Conservation (phyloP, 2,113 vertebrate species). For the Notothenia coriiceps region DNA sequence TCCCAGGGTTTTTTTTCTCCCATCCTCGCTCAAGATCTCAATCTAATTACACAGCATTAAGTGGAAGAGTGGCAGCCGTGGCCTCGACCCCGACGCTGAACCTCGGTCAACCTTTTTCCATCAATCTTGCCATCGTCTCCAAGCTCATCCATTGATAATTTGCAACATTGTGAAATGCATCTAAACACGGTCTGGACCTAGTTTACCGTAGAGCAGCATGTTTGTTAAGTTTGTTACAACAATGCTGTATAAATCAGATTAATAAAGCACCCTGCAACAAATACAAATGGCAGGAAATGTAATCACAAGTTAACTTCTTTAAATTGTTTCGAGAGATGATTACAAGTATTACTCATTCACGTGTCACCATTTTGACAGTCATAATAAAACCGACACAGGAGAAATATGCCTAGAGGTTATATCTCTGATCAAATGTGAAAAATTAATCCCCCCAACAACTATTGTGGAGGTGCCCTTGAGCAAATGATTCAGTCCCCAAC, state of each 20-base stretch:
- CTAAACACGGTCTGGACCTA: conserved; percentile 59
- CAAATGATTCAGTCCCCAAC: conserved; percentile 33
- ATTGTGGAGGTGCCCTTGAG: conserved; percentile 54
- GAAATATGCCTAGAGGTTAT: conserved; percentile 43
- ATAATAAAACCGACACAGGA: conserved; percentile 10
- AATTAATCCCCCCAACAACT: conserved; percentile 45
- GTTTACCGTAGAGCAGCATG: conserved; percentile 48
- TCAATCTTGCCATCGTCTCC: conserved; percentile 80
- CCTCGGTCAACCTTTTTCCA: conserved; percentile 79
- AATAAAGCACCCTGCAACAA: conserved; percentile 12
- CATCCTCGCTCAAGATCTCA: conserved; percentile 80
- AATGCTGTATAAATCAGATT: conserved; percentile 28
- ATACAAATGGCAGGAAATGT: neutral
- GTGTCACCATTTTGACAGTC: conserved; percentile 14
- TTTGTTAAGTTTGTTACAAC: conserved; percentile 44
- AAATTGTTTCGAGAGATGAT: neutral
- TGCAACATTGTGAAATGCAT: conserved; percentile 70
- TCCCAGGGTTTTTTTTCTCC: conserved; percentile 79
- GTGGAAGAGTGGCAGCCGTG: conserved; percentile 78
- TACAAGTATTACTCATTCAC: neutral
- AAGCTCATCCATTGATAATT: conserved; percentile 67
- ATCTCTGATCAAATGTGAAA: conserved; percentile 44
- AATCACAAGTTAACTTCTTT: neutral
- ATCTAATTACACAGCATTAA: conserved; percentile 87
- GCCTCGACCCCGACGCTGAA: conserved; percentile 73